Base-by-base conservation (phyloP, 2,113 vertebrate genomes). In the Pelobates fuscus region DNA sequence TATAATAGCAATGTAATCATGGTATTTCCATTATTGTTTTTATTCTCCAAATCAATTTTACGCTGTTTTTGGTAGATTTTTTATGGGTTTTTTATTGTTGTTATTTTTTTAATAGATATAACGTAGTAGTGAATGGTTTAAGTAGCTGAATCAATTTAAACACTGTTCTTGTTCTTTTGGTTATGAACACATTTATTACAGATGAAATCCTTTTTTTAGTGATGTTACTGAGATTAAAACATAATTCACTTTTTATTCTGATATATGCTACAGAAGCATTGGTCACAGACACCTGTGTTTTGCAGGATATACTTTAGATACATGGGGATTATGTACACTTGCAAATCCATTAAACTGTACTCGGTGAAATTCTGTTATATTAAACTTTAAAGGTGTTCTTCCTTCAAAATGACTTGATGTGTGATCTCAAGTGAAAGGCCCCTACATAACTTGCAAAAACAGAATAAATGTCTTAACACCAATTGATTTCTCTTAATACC, bases 401-500 rank as follows among this genome's bases (percentile, higher is more conserved):
- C 26, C 8, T 29, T n/a, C 18, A 61, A 41, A 70, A 30, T 23
- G 69, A 20, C 37, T 61, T 49, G 41, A 24, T 46, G 12, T 44
- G 27, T 29, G 25, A 46, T 61, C 7, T 6, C 14, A 25, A 26
- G 57, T 23, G 46, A 46, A 71, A 62, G 18, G 10, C 46, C 37
- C 44, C 2, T 23, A 52, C 58, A 64, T 74, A 66, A 66, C 37
- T 57, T 66, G 46, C 64, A 66, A 74, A 74, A 58, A 41, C 49
- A 29, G 58, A 49, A 58, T 66, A 74, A 43, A 29, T 57, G 49
- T 29, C 65, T 75, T 75, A 64, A 75, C 54, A 59, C 63, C 24
- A 59, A 30, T 44, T 11, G 20, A 75, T 75, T 57, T 67, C 32
- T 30, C 52, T 65, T 44, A 57, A 32, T 2, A 79, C 59, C 71